Percentiles rank a stretch among this genome's conserved stretches.
phyloP scores from a whole-genome alignment of 2,113 vertebrate species.

The Scopus umbretta region DNA sequence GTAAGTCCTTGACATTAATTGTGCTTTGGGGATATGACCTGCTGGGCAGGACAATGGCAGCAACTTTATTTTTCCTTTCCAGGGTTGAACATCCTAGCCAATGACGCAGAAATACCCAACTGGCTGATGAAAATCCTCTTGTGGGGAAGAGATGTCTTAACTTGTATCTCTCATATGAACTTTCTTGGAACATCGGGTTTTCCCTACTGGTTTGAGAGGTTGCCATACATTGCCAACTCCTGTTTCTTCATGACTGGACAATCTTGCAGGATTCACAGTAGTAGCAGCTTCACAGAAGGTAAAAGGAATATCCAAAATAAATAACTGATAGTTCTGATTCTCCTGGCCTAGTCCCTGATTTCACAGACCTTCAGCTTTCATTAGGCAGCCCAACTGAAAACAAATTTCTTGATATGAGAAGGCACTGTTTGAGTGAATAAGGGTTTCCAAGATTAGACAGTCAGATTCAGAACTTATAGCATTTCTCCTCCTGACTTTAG shows the following conservation, averaged over 20 bases:
- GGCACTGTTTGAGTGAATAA: not conserved
- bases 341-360: not conserved
- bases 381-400: not conserved
- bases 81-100: conserved; percentile 9
- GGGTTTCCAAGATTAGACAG: not conserved
- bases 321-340: not conserved
- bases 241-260: not conserved
- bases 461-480: not conserved
- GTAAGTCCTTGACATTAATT: conserved; percentile 76
- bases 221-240: not conserved
- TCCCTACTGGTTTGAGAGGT: conserved; percentile 34
- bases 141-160: conserved; percentile 33
- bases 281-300: not conserved
- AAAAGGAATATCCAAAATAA: not conserved
- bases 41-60: conserved; percentile 72
- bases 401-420: not conserved
- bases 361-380: not conserved
- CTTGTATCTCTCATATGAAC: not conserved
- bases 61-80: conserved; percentile 68
- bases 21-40: conserved; percentile 67
- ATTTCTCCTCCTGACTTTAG: not conserved
- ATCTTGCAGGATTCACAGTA: not conserved
- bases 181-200: conserved; percentile 4
- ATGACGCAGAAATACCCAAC: not conserved
- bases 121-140: conserved; percentile 17